Conservation (phyloP, 2,113 vertebrate species). For the Jacana jacana region DNA sequence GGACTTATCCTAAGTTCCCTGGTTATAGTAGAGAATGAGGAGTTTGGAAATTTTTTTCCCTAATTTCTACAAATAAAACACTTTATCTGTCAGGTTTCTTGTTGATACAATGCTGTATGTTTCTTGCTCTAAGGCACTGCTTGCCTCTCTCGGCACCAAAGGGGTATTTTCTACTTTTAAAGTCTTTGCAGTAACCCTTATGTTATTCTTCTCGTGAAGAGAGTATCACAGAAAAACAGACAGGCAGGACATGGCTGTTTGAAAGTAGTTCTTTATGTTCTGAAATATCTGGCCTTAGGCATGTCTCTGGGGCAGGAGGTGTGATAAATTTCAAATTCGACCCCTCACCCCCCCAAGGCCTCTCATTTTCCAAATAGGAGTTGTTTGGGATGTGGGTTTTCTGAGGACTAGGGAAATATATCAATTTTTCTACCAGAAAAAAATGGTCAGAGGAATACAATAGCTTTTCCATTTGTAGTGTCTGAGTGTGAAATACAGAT, state of each 20-base stretch:
- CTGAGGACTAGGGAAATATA: neutral
- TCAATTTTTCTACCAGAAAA: neutral
- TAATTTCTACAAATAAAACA: neutral
- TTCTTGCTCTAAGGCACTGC: neutral
- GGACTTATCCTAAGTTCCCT: neutral
- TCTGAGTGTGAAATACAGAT: neutral
- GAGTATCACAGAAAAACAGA: conserved; percentile 3
- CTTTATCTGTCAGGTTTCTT: neutral
- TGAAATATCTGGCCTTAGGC: neutral
- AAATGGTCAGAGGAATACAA: neutral
- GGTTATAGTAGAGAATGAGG: neutral
- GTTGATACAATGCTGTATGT: neutral
- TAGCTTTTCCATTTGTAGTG: neutral
- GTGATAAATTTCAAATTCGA: conserved; percentile 14
- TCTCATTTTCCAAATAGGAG: neutral
- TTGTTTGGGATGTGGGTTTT: neutral
- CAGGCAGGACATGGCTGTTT: neutral
- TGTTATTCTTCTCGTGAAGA: neutral
- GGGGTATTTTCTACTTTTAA: neutral
- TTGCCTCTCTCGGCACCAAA: neutral
- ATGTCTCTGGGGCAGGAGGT: neutral
- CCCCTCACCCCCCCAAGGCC: too few species aligned
- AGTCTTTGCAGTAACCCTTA: neutral
- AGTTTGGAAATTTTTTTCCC: neutral
- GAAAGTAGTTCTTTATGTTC: neutral